These are phyloP conservation scores for Eupithecia pulchellata DNA, from an alignment of 2,888 invertebrate genomes.

Conservation along the genomic window DNA sequence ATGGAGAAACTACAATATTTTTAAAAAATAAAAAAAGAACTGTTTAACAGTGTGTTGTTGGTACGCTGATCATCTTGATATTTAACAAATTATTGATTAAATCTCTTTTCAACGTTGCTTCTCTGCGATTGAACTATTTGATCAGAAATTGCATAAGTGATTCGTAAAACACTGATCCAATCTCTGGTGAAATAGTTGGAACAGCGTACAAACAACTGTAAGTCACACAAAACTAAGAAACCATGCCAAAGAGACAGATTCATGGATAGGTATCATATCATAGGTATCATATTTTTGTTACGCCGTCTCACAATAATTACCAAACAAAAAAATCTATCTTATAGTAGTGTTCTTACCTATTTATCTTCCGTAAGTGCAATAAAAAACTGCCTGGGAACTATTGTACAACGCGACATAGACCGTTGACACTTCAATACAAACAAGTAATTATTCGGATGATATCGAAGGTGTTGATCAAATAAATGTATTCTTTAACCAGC, in stretches of 20 bases:
- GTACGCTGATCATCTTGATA: neutral
- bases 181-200: too few species aligned
- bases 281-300: constrained; percentile 17
- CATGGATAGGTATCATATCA: neutral
- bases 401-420: constrained; percentile 8
- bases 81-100: neutral
- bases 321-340: neutral
- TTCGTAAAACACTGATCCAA: too few species aligned
- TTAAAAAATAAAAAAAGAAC: neutral
- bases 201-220: neutral
- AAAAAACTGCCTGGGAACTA: constrained; percentile 6
- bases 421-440: constrained; percentile 24
- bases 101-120: neutral
- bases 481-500: constrained; percentile 4
- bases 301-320: constrained; percentile 21
- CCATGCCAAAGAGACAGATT: neutral
- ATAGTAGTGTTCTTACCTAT: neutral
- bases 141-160: neutral
- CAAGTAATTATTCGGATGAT: constrained; percentile 12
- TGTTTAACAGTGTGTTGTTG: neutral
- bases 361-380: neutral
- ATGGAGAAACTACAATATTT: neutral
- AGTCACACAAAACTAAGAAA: neutral
- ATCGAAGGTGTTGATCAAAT: constrained; percentile 9
- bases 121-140: neutral